Evolutionary conservation across 2,797 vertebrate species (phyloP).

Genomic region (Alauda arvensis): DNA sequence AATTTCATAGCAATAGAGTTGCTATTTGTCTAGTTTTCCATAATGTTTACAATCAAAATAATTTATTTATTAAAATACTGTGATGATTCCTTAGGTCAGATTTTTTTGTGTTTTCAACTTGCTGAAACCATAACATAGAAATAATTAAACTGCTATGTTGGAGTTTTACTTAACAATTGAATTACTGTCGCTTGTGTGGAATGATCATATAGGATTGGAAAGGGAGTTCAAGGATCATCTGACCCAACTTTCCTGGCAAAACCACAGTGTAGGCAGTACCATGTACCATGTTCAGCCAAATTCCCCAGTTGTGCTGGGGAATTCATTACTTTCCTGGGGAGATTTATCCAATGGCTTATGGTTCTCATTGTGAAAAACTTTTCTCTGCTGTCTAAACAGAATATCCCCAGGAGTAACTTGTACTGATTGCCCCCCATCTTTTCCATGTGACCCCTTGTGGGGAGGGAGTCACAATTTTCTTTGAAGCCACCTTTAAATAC

Average conservation of each 20-base stretch:
- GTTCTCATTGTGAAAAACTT: background rate
- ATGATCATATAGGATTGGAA: background rate
- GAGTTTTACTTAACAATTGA: background rate
- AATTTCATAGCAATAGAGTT: background rate
- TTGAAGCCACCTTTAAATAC: background rate
- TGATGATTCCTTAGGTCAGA: background rate
- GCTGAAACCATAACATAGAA: background rate
- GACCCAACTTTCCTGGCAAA: background rate
- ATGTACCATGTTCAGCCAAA: background rate
- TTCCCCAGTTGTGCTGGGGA: rapidly evolving
- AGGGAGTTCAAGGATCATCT: background rate
- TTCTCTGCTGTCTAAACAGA: background rate
- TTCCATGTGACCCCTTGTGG: background rate
- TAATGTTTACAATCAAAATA: background rate
- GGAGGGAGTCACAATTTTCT: background rate
- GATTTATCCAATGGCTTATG: background rate
- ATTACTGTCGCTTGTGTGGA: background rate
- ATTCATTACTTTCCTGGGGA: background rate
- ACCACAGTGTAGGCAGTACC: background rate
- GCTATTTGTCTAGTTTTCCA: background rate
- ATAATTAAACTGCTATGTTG: background rate
- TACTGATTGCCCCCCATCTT: background rate
- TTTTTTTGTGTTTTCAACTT: background rate
- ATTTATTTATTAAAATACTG: background rate
- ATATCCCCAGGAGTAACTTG: background rate